Evolutionary conservation across 1,140 invertebrate genomes (phyloP), one percentile per base, ranked within the genome.

Genomic region (Drosophila pallidifrons): DNA sequence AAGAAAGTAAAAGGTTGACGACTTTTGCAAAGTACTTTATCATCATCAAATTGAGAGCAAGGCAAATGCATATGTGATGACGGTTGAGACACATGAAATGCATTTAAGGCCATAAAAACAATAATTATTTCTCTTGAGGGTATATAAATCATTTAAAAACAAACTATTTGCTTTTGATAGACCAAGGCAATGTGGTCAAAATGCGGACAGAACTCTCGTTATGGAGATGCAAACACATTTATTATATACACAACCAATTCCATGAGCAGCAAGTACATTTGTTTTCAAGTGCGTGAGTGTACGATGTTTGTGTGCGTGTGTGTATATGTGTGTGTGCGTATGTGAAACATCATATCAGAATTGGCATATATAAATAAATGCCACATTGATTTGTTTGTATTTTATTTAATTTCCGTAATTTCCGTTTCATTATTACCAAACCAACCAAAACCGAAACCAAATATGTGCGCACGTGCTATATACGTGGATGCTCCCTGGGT

Each of bases 401-500:
- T 83, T 88, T 88, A 88, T 88, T 88, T 88, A 88, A 88, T 88
- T 88, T 87, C 83, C 83, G 83, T 87, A 87, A 87, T 87, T 87
- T 88, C 83, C 83, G 83, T 90, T 89, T 90, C 81, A 89, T 89
- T 90, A 89, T 90, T 90, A 82, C 71, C 68, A 75, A 85, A 67
- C 71, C 55, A 71, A 83, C 78, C 77, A 64, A 88, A 69, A 85
- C 77, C 67, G 74, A 70, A 61, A 73, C 60, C 70, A 76, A 76
- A 76, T 74, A 67, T 75, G 43, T 71, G 54, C 81, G 59, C 59
- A 75, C 72, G 51, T 70, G 57, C 30, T 15, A 32, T 38, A 70
- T 70, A 32, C 49, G 4, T 35, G 54, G 49, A 60, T 60, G 41
- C 47, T 77, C 7, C 6, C 47, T 45, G 41, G 8, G 5, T 35